Conservation (phyloP, 2,113 vertebrate species). For the Smithornis capensis region DNA sequence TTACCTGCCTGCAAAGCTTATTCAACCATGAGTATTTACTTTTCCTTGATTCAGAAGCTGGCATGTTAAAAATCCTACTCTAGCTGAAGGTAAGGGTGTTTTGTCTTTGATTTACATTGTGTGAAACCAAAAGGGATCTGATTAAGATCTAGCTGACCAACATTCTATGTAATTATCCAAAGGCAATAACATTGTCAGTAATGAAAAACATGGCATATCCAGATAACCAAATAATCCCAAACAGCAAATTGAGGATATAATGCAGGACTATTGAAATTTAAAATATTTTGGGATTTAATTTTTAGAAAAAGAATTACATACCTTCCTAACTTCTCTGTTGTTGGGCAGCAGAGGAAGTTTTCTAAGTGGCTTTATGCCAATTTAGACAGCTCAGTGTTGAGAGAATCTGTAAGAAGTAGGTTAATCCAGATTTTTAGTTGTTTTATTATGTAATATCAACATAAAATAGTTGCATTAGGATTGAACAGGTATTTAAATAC, state of each 20-base stretch:
- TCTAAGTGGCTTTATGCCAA: constrained; percentile 36
- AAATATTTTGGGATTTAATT: background rate
- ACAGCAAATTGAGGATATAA: background rate
- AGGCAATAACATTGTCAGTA: background rate
- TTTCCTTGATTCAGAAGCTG: background rate
- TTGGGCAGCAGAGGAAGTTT: background rate
- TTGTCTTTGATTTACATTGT: background rate
- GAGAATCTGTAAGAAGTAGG: constrained; percentile 4
- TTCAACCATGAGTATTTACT: background rate
- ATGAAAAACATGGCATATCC: background rate
- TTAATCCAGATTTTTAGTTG: constrained; percentile 42
- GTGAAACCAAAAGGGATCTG: background rate
- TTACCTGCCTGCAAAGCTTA: background rate
- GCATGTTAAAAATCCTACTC: background rate
- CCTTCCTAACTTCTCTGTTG: background rate
- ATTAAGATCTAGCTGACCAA: background rate
- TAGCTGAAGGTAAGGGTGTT: background rate
- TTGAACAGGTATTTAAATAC: constrained; percentile 21
- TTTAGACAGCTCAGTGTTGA: background rate
- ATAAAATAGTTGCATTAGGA: constrained; percentile 48
- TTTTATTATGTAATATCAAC: constrained; percentile 49
- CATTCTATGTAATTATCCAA: background rate
- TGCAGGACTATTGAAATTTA: background rate
- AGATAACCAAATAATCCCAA: background rate
- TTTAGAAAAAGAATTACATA: background rate